These are phyloP conservation scores for Parazoanthus atlanticus DNA, from an alignment of 92 coral and sea anemone genomes.

Conservation along the genomic window DNA sequence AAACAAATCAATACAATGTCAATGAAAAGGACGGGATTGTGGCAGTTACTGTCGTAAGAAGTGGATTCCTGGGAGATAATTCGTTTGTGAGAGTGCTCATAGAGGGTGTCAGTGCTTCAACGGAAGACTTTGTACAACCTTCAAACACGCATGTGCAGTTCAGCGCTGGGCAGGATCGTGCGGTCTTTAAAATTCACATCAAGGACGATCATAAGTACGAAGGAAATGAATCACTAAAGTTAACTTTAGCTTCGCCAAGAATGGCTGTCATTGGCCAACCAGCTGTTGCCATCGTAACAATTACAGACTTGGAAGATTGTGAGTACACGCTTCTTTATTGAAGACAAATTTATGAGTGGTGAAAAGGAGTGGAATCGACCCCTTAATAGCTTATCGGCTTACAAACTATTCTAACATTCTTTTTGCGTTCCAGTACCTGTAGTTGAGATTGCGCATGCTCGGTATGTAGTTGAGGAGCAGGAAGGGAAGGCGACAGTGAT, in stretches of 20 bases:
- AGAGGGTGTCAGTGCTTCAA: conserved; percentile 69
- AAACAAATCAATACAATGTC: conserved; percentile 55
- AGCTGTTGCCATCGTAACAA: conserved; percentile 62
- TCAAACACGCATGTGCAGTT: conserved; percentile 92
- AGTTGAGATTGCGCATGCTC: conserved; percentile 15
- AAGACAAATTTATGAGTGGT: not conserved
- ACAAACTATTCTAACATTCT: not conserved
- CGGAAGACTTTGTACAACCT: conserved; percentile 70
- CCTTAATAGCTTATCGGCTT: not conserved
- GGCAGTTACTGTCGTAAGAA: conserved; percentile 59
- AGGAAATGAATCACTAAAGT: conserved; percentile 64
- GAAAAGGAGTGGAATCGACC: not conserved
- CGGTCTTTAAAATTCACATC: conserved; percentile 75
- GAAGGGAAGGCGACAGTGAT: not conserved
- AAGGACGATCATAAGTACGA: conserved; percentile 78
- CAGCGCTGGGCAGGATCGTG: conserved; percentile 83
- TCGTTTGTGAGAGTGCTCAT: conserved; percentile 78
- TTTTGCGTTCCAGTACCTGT: conserved; percentile 12
- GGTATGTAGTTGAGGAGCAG: conserved; percentile 19
- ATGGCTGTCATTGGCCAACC: conserved; percentile 78
- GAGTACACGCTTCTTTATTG: conserved; percentile 29
- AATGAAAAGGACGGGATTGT: conserved; percentile 78
- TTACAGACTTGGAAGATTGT: conserved; percentile 92
- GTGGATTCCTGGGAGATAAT: conserved; percentile 87
- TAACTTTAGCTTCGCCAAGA: conserved; percentile 74